Conservation (phyloP, 92 coral and sea anemone species). For the Umimayanthus chanpuru region DNA sequence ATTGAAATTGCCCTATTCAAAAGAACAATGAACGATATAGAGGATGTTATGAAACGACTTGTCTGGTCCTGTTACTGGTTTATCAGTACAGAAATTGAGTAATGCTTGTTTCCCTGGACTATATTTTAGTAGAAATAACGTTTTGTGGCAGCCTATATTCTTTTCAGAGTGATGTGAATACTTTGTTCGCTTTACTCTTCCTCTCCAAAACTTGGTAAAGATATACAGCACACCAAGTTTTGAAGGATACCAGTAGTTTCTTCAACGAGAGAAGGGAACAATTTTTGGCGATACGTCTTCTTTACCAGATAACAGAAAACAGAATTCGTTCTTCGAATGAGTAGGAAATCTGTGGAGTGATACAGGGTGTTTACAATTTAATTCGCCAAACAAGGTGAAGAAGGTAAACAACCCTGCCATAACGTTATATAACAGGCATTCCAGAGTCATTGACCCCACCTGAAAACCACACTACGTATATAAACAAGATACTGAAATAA, state of each 20-base stretch:
- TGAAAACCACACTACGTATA: background rate
- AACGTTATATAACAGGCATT: background rate
- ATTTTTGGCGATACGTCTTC: background rate
- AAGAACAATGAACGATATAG: background rate
- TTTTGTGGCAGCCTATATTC: background rate
- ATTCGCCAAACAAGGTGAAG: background rate
- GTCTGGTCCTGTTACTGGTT: background rate
- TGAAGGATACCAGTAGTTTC: background rate
- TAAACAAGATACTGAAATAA: conserved; percentile 17
- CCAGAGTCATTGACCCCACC: background rate
- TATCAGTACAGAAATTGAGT: background rate
- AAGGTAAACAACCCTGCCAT: background rate
- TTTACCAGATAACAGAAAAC: background rate
- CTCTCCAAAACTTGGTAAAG: background rate
- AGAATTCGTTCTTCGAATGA: background rate
- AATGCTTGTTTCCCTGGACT: background rate
- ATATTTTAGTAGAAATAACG: background rate
- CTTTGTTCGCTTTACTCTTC: background rate
- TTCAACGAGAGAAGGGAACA: background rate
- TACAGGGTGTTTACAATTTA: conserved; percentile 8
- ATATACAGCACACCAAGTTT: background rate
- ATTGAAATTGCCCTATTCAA: background rate
- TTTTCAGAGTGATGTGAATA: background rate
- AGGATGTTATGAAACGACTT: background rate
- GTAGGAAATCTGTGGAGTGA: background rate